Base-by-base conservation (phyloP, 2,888 invertebrate genomes). In the Dryococelus australis region DNA sequence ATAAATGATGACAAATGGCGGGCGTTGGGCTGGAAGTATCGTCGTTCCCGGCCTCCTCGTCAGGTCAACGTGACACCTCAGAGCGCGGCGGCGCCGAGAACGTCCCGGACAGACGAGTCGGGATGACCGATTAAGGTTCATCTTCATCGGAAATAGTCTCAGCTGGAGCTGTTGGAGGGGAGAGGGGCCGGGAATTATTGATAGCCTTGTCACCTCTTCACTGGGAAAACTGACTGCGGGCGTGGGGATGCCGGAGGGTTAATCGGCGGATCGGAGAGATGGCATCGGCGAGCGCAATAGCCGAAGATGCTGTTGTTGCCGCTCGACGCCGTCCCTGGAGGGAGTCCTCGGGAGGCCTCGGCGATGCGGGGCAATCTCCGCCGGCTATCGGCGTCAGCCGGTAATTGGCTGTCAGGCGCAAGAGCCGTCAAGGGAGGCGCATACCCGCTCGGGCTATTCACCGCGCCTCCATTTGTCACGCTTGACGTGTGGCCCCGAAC, bases 331-430 rank as follows among this genome's bases (percentile, higher is more conserved):
- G 65, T n/a, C 24, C 24, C 65, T 10, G 65, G 65, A 65, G 65
- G 65, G 65, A 65, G 65, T 65, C 65, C 65, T 8, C 20, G 65
- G 12, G 35, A 35, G 35, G 1, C 35, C 35, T 10, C 47, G 47
- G 47, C 47, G 47, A 47, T 47, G 47, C 47, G 10, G 47, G 47
- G 47, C 47, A 47, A 47, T 47, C 47, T 47, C 47, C 47, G 47
- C 12, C 47, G 47, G 47, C 12, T n/a, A 65, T n/a, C 65, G 65
- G 20, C 65, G 20, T n/a, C 65, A 2, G 24, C 65, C 20, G 65
- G 65, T 65, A 65, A 65, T 65, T 65, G 65, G 65, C 65, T 65
- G 65, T 65, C 65, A 65, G 65, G 65, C 20, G 65, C 65, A n/a
- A 20, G 24, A n/a, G 13, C 65, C 65, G 65, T 47, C 47, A 47